Evolutionary conservation across 2,113 vertebrate genomes (phyloP), one percentile per base, ranked within the genome.

Genomic region (Piprites chloris): DNA sequence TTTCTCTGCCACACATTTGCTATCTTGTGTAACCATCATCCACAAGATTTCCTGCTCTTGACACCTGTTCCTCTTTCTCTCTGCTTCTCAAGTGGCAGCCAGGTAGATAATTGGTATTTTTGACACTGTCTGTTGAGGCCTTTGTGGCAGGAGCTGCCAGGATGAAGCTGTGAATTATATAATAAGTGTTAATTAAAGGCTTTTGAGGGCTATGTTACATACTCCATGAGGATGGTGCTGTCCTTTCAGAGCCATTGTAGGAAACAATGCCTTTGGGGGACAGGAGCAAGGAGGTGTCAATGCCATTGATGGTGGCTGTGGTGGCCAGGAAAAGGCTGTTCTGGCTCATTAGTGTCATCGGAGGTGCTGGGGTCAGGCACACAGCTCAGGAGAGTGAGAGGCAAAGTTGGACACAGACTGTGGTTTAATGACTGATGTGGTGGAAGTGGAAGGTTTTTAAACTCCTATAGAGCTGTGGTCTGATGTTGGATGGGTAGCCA

Each of bases 111-210:
- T 65, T 93, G 91, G 77, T 69, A 78, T 93, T 97, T 96, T 95
- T 93, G 92, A 92, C 56, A 49, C 62, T 35, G 42, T 87, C 77
- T 96, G 73, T 93, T 96, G 85, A 95, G 74, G 68, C 41, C 37
- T 95, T 84, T 86, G 62, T 77, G 62, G 77, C 67, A 85, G 89
- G 15, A 62, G 46, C 81, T 93, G 82, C 66, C 75, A 85, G 71
- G 72, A 96, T 87, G 50, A 94, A 95, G 82, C 77, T 10, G 2
- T 89, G 86, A 95, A 87, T 94, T 96, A 94, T 67, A 82, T 96
- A 91, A 96, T 95, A 85, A 95, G 74, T 20, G 42, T 91, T 96
- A 97, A 96, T 95, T 96, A 94, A 73, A 94, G 87, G 77, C 39
- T 79, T 86, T 96, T 84, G n/a, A 74, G 89, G 80, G 44, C 86